phyloP scores from a whole-genome alignment of 2,888 invertebrate species.

The Elegia similella region DNA sequence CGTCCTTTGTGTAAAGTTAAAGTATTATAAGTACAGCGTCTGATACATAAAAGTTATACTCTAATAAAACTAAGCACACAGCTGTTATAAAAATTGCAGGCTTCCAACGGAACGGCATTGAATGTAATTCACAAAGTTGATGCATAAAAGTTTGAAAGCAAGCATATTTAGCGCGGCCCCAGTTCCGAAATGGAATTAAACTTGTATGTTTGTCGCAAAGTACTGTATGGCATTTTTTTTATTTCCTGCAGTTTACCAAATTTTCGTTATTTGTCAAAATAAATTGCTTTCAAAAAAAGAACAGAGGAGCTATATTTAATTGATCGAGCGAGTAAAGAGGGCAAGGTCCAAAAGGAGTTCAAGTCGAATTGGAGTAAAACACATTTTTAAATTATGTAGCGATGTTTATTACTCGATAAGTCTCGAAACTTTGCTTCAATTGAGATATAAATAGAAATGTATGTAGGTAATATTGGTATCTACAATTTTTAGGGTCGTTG shows the following conservation, averaged over 20 bases:
- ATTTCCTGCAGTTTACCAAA: neutral
- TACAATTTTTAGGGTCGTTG: too few relatives aligned
- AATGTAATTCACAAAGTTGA: constrained; percentile 42
- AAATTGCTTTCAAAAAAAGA: too few relatives aligned
- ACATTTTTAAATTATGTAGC: too few relatives aligned
- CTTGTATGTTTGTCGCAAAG: constrained; percentile 35
- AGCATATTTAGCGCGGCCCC: constrained; percentile 38
- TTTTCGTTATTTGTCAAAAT: too few relatives aligned
- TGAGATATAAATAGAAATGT: too few relatives aligned
- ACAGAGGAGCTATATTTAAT: too few relatives aligned
- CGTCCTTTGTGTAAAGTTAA: neutral
- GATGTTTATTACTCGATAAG: too few relatives aligned
- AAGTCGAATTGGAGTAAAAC: too few relatives aligned
- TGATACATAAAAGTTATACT: neutral
- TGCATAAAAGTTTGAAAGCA: constrained; percentile 41
- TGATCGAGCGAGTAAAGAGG: too few relatives aligned
- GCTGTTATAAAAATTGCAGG: constrained; percentile 15
- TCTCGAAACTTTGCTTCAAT: too few relatives aligned
- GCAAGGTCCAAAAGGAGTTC: too few relatives aligned
- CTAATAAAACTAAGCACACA: constrained; percentile 9
- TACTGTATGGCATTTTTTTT: constrained; percentile 27
- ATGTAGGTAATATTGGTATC: too few relatives aligned
- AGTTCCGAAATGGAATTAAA: constrained; percentile 42
- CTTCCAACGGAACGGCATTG: constrained; percentile 31
- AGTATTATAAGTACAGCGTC: neutral